A percentile compares a stretch with the other conserved stretches of the same genome.
phyloP scores from a whole-genome alignment of 2,113 vertebrate genomes.

The Leptodactylus fuscus region DNA sequence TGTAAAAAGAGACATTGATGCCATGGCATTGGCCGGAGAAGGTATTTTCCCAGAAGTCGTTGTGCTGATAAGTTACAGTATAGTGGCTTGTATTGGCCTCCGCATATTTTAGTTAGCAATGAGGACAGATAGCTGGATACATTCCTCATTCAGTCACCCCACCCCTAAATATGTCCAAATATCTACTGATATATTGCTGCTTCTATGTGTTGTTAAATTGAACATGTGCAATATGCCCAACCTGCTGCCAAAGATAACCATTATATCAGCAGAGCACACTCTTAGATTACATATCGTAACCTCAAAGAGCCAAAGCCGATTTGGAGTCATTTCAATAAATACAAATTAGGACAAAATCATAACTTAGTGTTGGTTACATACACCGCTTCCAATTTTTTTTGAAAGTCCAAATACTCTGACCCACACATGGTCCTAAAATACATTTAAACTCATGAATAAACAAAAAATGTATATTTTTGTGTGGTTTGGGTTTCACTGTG shows the following conservation, averaged over 20 bases:
- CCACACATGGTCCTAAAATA: conserved; percentile 33
- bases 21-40: background rate
- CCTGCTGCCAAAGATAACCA: conserved; percentile 51
- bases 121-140: background rate
- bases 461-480: conserved; percentile 50
- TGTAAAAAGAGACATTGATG: background rate
- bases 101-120: background rate
- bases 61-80: background rate
- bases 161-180: background rate
- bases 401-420: background rate
- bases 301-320: conserved; percentile 46
- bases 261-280: conserved; percentile 53
- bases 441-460: conserved; percentile 38
- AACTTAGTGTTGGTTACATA: conserved; percentile 50
- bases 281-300: conserved; percentile 53
- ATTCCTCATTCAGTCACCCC: background rate
- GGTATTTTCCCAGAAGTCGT: background rate
- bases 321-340: conserved; percentile 55
- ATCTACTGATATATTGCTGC: conserved; percentile 32
- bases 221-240: conserved; percentile 37
- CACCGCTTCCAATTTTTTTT: conserved; percentile 32
- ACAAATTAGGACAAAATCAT: conserved; percentile 50
- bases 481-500: conserved; percentile 40
- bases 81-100: background rate
- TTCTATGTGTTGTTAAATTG: conserved; percentile 23